Conservation (phyloP, 2,888 invertebrate genomes). For the Prosopocoilus inquinatus region DNA sequence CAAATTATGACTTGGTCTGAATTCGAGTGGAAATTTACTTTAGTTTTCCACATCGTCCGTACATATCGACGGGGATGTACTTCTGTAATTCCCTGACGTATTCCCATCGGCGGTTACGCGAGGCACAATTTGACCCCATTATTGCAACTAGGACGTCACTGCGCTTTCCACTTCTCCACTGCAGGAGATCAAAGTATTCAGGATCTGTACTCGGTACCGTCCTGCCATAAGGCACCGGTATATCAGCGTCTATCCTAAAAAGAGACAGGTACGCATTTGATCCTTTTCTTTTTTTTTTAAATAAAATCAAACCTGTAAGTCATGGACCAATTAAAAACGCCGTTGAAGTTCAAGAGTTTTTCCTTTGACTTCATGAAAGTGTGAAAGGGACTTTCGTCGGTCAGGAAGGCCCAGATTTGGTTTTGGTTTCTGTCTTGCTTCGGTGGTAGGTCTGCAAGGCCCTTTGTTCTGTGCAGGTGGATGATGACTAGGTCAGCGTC, state of each 20-base stretch:
- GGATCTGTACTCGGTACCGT: conserved; percentile 44
- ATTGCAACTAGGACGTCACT: conserved; percentile 54
- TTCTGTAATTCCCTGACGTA: conserved; percentile 58
- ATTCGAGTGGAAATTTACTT: conserved; percentile 27
- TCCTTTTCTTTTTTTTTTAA: background rate
- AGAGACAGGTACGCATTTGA: background rate
- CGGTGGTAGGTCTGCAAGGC: conserved; percentile 58
- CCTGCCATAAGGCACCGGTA: conserved; percentile 67
- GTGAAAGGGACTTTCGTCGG: conserved; percentile 65
- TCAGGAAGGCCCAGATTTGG: conserved; percentile 70
- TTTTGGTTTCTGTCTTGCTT: conserved; percentile 45
- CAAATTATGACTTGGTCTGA: background rate
- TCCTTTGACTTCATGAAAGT: conserved; percentile 53
- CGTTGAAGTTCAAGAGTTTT: conserved; percentile 52
- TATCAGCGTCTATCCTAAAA: conserved; percentile 61
- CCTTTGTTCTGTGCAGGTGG: conserved; percentile 55
- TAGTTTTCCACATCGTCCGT: conserved; percentile 56
- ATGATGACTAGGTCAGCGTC: conserved; percentile 65
- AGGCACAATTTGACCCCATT: conserved; percentile 61
- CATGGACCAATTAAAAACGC: conserved; percentile 73
- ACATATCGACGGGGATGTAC: conserved; percentile 59
- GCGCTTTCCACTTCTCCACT: conserved; percentile 46
- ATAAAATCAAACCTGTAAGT: conserved; percentile 55
- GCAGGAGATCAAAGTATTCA: conserved; percentile 12
- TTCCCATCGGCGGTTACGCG: conserved; percentile 53